Conservation (phyloP, 2,113 vertebrate genomes). For the Dicerorhinus sumatrensis region DNA sequence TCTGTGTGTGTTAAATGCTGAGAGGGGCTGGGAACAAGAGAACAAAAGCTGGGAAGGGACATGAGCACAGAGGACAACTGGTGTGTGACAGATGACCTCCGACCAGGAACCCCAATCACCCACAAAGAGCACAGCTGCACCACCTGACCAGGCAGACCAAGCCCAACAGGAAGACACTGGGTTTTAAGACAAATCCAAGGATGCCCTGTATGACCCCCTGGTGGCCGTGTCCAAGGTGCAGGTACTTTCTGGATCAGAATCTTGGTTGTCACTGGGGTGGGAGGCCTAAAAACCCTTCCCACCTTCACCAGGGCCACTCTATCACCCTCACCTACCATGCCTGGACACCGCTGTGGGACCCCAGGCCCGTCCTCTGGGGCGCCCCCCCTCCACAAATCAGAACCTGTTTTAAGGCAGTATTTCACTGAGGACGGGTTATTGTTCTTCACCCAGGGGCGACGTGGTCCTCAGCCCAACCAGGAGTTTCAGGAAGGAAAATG, state of each 20-base stretch:
- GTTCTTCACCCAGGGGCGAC: background rate
- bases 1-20: background rate
- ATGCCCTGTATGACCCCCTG: rapidly evolving
- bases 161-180: background rate
- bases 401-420: rapidly evolving
- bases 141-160: rapidly evolving
- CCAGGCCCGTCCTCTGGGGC: background rate
- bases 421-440: background rate
- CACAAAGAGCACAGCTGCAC: rapidly evolving
- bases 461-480: background rate
- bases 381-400: too few relatives aligned
- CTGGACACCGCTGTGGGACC: too few relatives aligned
- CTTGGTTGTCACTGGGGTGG: background rate
- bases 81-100: background rate
- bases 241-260: rapidly evolving
- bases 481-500: background rate
- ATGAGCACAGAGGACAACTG: background rate
- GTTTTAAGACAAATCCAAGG: background rate
- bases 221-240: background rate
- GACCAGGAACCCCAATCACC: background rate
- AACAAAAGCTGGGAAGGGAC: background rate
- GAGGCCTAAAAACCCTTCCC: background rate
- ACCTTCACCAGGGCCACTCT: background rate
- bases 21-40: background rate
- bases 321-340: background rate